A percentile compares a stretch with the other conserved stretches of the same genome.
Conservation (phyloP, 1,140 invertebrate species). For the Brachystomella parvula region DNA sequence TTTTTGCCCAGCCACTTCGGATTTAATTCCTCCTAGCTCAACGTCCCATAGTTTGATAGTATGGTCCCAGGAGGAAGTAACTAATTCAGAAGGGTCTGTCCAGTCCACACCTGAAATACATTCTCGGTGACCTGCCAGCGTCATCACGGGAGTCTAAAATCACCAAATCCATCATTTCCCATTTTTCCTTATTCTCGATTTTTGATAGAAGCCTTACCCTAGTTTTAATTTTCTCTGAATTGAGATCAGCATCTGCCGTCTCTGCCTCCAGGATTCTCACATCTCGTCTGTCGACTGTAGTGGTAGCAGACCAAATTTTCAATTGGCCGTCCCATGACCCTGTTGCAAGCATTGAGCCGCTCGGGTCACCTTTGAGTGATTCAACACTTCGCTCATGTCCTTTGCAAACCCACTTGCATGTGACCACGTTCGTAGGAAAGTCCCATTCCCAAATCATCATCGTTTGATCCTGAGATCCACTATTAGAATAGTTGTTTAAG, state of each 20-base stretch:
- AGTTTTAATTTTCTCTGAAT: constrained; percentile 16
- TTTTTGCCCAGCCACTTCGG: constrained; percentile 78
- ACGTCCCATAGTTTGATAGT: constrained; percentile 91
- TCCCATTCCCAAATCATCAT: constrained; percentile 86
- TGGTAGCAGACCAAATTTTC: constrained; percentile 49
- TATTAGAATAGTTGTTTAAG: constrained; percentile 41
- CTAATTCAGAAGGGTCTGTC: constrained; percentile 63
- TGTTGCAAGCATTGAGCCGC: constrained; percentile 65
- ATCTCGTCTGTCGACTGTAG: constrained; percentile 14
- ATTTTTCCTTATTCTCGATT: neutral
- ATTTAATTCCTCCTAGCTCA: constrained; percentile 68
- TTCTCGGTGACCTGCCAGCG: constrained; percentile 86
- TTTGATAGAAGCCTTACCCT: constrained; percentile 5
- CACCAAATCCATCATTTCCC: neutral
- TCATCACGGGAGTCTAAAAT: constrained; percentile 69
- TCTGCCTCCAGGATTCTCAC: constrained; percentile 17
- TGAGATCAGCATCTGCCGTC: constrained; percentile 12
- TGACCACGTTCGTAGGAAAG: constrained; percentile 62
- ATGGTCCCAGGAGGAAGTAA: constrained; percentile 90
- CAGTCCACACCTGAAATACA: constrained; percentile 75
- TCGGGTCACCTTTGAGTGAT: constrained; percentile 62
- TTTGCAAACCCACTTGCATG: constrained; percentile 68
- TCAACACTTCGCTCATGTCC: constrained; percentile 86
- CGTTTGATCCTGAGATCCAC: constrained; percentile 85
- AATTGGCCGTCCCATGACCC: constrained; percentile 76